Evolutionary conservation across 1,140 invertebrate species (phyloP), one percentile per base, ranked within the genome.

Genomic region (Melipona quadrifasciata): DNA sequence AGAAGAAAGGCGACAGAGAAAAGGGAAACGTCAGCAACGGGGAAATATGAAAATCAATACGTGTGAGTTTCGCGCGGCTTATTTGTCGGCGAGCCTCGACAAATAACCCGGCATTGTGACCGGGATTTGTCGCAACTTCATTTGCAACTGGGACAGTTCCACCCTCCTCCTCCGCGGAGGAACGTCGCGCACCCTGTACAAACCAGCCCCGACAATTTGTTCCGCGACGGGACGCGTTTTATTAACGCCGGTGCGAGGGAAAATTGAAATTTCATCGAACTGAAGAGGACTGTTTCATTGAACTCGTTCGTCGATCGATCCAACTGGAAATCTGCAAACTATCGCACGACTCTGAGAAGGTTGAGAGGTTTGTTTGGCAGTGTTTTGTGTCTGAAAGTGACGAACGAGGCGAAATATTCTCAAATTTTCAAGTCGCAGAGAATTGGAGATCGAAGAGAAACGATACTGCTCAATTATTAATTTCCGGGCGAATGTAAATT

Each of bases 51-150:
- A 70, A 71, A 74, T 87, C 86, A 82, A 88, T 87, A 87, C 82
- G 87, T 87, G 68, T 74, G 85, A 55, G 71, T 68, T 57, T 70
- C 34, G n/a, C 31, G 65, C 68, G 74, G 75, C 73, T 81, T 86
- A 88, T 88, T 71, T 88, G 71, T 76, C 74, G 73, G 79, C 39
- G 65, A 74, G 53, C 81, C 74, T 47, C 87, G 86, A 87, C 86
- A 87, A 88, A 88, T 88, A 87, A 86, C 81, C 68, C 76, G 68
- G 57, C 39, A 79, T 84, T 74, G 85, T 76, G 75, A 72, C 71
- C 76, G n/a, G 80, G 86, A 87, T 87, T 55, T 84, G 84, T 87
- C 75, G 81, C 58, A 70, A 87, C 80, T 87, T 57, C 58, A 74
- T 58, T 65, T 71, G 57, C 70, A 87, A 84, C 80, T 84, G 79